Evolutionary conservation across 2,113 vertebrate species (phyloP), one percentile per base, ranked within the genome.

Genomic region (Paramormyrops kingsleyae): DNA sequence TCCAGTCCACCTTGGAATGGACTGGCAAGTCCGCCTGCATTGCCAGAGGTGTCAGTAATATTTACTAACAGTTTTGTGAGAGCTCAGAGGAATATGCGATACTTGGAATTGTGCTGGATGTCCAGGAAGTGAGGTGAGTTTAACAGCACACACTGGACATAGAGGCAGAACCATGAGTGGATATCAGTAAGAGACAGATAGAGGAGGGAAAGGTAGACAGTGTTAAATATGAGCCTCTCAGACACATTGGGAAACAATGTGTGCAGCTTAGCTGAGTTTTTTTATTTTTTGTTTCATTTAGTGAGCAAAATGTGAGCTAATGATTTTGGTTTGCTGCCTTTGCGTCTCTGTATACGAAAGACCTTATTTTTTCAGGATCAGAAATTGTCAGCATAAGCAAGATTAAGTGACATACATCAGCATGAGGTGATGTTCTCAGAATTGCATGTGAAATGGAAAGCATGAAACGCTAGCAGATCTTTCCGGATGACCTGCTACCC

Each of bases 41-140:
- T 90, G 89, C 83, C 35, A 49, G 89, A 50, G 87, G 92, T 92
- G 91, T 86, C 62, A 86, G 93, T 92, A 70, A 70, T 70, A 31
- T 70, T 56, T 21, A 4, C 3, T n/a, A 2, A 27, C 49, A 77
- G 4, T 9, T 70, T 35, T 88, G 27, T 8, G 87, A 49, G 3
- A 49, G 27, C 24, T 80, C 88, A 77, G 88, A 80, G 62, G n/a
- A 52, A 39, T 66, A 31, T 77, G 44, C 47, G 31, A 39, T 80
- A 7, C 50, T 84, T 91, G n/a, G 47, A 88, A 53, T 53, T 80
- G 31, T 53, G 19, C n/a, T 19, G 24, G 19, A 47, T 15, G 66
- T 89, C 24, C 35, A 27, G 87, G 53, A 66, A 88, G 13, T 66
- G 17, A 66, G 19, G 13, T 66, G 7, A 46, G 15, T 42, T 9